Evolutionary conservation across 2,113 vertebrate genomes (phyloP).

Genomic region (Pteropus alecto): DNA sequence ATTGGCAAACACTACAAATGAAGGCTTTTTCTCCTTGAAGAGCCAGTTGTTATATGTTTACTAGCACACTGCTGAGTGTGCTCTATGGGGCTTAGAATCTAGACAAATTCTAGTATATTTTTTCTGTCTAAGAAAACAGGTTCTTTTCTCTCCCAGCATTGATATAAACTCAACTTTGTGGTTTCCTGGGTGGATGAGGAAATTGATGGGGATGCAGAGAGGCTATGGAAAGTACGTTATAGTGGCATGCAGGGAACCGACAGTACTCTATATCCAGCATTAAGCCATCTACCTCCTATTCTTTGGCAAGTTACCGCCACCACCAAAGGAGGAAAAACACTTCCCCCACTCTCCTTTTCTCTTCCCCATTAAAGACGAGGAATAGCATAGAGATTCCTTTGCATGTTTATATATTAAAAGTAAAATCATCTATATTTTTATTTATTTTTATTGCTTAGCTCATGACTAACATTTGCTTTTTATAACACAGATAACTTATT

Average conservation of each 20-base stretch:
- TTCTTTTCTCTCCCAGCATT: neutral
- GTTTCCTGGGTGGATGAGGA: neutral
- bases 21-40: neutral
- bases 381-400: neutral
- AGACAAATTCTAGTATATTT: neutral
- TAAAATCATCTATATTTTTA: constrained; percentile 3
- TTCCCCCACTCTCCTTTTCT: too few relatives aligned
- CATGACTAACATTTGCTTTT: constrained; percentile 37
- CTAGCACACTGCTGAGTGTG: neutral
- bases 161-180: neutral
- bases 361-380: neutral
- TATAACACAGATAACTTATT: neutral
- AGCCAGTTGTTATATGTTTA: neutral
- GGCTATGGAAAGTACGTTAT: neutral
- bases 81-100: neutral
- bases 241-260: neutral
- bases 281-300: neutral
- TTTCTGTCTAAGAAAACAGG: neutral
- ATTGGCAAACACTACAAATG: neutral
- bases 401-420: neutral
- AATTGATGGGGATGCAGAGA: neutral
- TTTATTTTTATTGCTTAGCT: neutral
- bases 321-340: neutral
- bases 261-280: neutral
- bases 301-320: neutral